A percentile compares a stretch with the other conserved stretches of the same genome.
phyloP scores from a whole-genome alignment of 2,888 invertebrate genomes.

The Lasioglossum leucozonium region DNA sequence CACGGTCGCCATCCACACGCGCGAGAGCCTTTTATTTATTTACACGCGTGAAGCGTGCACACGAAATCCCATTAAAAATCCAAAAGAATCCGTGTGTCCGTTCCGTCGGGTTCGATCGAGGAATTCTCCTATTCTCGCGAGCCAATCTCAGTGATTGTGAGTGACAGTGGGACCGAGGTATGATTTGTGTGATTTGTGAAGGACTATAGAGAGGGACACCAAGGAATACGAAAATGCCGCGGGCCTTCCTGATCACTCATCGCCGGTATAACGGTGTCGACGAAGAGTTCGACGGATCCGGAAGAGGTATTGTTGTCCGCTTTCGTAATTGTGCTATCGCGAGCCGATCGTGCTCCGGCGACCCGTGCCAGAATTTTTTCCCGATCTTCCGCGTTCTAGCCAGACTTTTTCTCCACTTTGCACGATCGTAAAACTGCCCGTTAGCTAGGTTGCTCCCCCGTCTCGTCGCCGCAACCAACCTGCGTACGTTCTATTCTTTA shows the following conservation, averaged over 20 bases:
- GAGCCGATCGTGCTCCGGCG: background rate
- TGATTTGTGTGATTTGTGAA: slow-evolving; percentile 47
- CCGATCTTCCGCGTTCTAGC: background rate
- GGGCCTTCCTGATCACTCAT: slow-evolving; percentile 88
- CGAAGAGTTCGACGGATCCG: slow-evolving; percentile 78
- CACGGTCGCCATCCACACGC: slow-evolving; percentile 25
- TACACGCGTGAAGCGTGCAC: background rate
- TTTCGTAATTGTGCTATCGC: slow-evolving; percentile 13
- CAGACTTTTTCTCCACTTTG: background rate
- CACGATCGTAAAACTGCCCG: background rate
- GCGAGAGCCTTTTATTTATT: slow-evolving; percentile 2
- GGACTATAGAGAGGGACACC: slow-evolving; percentile 19
- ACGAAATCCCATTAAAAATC: background rate
- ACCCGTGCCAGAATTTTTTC: slow-evolving; percentile 18
- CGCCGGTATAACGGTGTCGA: slow-evolving; percentile 85
- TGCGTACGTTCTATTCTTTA: background rate
- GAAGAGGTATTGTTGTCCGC: slow-evolving; percentile 74
- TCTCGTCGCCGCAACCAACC: background rate
- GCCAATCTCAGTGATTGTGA: slow-evolving; percentile 44
- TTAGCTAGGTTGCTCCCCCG: background rate
- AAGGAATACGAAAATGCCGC: slow-evolving; percentile 85
- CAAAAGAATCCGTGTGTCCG: slow-evolving; percentile 2
- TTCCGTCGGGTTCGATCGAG: background rate
- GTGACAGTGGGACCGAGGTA: slow-evolving; percentile 53
- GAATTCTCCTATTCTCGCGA: background rate